Base-by-base conservation (phyloP, 2,113 vertebrate genomes). In the Pionites leucogaster region DNA sequence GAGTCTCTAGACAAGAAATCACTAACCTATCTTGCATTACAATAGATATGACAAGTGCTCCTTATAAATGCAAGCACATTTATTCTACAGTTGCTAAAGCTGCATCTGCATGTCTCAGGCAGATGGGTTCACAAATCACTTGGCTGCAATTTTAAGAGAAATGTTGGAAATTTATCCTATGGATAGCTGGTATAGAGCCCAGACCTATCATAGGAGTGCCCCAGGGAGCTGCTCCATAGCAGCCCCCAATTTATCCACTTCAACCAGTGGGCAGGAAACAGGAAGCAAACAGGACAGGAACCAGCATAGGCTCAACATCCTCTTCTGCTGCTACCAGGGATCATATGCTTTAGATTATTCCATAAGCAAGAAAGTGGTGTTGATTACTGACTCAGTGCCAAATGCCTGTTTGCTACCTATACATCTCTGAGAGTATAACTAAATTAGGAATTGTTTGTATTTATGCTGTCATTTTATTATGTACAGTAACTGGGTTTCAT, bases 361-460 rank as follows among this genome's bases (percentile, higher is more conserved):
- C 39, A 2, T 44, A 75, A 75, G 62, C 2, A 9, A 50, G 55
- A 11, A 55, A 50, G 46, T 80, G 67, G 29, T 88, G 17, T 19
- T 93, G 29, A 92, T 96, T 92, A 79, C 63, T 53, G 92, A 94
- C 59, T 59, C 49, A 2, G 2, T 85, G 64, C 39, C 52, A 88
- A 93, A 95, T 33, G 20, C 17, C 33, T 72, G 7, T 62, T 96
- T 93, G 52, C 41, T 59, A 41, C 89, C 41, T 81, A 2, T 71
- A 92, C 35, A 0, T 90, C 76, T 88, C 59, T 20, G 25, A 88
- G 13, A 88, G 13, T 82, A 47, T 68, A 96, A 90, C 72, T 88
- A 33, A 96, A 92, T 89, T 68, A 86, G 60, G 39, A 93, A 72
- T 90, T 85, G 8, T 70, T 95, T 96, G 92, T 96, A 95, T 94